phyloP scores from a whole-genome alignment of 37 sponge, comb jelly and placozoan species.

The Cladorhizidae sp. region DNA sequence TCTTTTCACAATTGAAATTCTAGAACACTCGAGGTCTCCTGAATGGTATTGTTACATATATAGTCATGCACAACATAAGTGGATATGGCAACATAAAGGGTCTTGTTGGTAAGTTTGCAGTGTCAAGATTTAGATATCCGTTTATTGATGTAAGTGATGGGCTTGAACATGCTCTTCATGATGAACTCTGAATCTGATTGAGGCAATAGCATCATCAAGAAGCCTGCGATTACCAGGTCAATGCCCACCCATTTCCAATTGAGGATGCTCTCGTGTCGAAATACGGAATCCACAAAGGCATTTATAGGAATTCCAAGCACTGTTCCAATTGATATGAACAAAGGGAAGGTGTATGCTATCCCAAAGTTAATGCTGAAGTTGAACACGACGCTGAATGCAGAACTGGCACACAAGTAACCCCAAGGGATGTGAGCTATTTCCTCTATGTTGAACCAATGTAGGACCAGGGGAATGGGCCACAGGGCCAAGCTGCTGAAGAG shows the following conservation, averaged over 20 bases:
- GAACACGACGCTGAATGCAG: constrained; percentile 65
- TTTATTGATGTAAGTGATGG: too few species aligned
- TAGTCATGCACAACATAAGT: too few species aligned
- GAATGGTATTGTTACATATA: too few species aligned
- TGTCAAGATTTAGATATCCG: too few species aligned
- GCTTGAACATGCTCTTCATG: constrained; percentile 1
- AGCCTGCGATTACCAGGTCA: constrained; percentile 72
- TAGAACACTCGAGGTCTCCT: too few species aligned
- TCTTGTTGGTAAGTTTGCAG: too few species aligned
- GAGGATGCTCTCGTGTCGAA: constrained; percentile 42
- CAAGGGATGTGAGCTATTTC: constrained; percentile 62
- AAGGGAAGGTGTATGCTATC: constrained; percentile 88
- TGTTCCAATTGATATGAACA: constrained; percentile 92
- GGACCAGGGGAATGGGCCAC: constrained; percentile 69
- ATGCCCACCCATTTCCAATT: constrained; percentile 78
- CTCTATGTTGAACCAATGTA: constrained; percentile 65
- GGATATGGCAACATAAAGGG: too few species aligned
- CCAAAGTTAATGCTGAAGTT: constrained; percentile 93
- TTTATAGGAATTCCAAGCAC: constrained; percentile 87
- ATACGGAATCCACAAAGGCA: constrained; percentile 66
- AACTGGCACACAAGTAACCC: constrained; percentile 53
- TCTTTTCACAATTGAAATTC: too few species aligned
- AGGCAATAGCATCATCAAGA: constrained; percentile 78
- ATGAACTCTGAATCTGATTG: constrained; percentile 49
- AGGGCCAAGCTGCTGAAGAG: constrained; percentile 66